phyloP scores from a whole-genome alignment of 2,113 vertebrate genomes.

The Copsychus sechellarum region DNA sequence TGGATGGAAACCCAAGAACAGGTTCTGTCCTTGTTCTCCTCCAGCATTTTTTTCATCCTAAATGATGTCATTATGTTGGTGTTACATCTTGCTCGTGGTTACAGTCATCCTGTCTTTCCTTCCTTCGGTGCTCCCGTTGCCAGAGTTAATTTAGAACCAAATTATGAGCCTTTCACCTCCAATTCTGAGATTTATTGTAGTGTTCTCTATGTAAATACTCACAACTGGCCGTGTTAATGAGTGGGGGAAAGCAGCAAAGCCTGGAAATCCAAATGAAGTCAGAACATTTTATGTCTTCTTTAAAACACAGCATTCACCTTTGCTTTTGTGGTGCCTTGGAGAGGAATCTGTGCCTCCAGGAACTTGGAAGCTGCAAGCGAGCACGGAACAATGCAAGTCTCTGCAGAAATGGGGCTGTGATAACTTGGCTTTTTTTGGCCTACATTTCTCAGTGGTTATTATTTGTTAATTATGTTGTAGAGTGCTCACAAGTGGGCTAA shows the following conservation, averaged over 20 bases:
- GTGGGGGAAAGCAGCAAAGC: neutral
- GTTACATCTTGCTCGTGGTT: conserved; percentile 33
- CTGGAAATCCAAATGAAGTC: conserved; percentile 26
- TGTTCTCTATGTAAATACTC: neutral
- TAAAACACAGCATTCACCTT: neutral
- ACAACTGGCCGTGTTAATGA: neutral
- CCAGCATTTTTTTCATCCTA: neutral
- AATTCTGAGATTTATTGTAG: neutral
- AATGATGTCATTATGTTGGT: conserved; percentile 6
- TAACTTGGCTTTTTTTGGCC: conserved; percentile 60
- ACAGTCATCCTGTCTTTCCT: conserved; percentile 29
- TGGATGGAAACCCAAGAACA: neutral
- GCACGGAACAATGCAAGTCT: conserved; percentile 28
- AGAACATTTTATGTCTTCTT: neutral
- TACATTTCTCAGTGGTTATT: conserved; percentile 56
- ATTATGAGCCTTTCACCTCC: neutral
- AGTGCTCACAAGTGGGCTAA: conserved; percentile 57
- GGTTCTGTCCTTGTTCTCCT: neutral
- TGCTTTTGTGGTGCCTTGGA: conserved; percentile 23
- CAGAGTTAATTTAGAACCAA: conserved; percentile 21
- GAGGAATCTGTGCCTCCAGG: conserved; percentile 35
- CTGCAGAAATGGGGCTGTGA: conserved; percentile 51
- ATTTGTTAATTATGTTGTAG: conserved; percentile 63
- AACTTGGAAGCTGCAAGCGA: conserved; percentile 14
- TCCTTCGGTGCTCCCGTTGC: neutral